phyloP scores from a whole-genome alignment of 2,797 vertebrate species.

The Bryconaethiops microstoma region DNA sequence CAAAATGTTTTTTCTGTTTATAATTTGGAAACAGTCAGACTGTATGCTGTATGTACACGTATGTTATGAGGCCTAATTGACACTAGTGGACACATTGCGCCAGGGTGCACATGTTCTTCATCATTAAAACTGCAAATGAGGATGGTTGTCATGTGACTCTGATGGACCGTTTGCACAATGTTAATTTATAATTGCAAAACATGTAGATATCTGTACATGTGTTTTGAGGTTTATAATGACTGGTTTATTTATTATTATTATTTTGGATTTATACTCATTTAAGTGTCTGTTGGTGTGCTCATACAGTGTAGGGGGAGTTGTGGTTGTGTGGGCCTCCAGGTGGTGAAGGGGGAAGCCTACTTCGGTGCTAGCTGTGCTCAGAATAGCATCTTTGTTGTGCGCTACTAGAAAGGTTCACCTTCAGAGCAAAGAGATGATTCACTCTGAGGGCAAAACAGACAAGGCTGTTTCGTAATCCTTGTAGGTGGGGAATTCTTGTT shows the following conservation, averaged over 20 bases:
- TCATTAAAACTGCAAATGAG: slow-evolving; percentile 49
- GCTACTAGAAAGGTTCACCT: slow-evolving; percentile 15
- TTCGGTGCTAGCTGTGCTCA: slow-evolving; percentile 14
- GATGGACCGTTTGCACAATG: slow-evolving; percentile 75
- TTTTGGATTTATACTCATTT: slow-evolving; percentile 6
- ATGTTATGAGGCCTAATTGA: slow-evolving; percentile 30
- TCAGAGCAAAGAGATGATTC: slow-evolving; percentile 24
- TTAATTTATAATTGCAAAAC: slow-evolving; percentile 78
- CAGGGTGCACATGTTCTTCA: slow-evolving; percentile 43
- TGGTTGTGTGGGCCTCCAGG: slow-evolving; percentile 28
- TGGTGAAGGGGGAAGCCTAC: slow-evolving; percentile 7
- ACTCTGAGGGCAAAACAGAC: slow-evolving; percentile 5
- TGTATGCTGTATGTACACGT: slow-evolving; percentile 19
- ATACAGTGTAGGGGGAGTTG: slow-evolving; percentile 19
- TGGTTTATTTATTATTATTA: slow-evolving; percentile 56
- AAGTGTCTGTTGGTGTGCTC: slow-evolving; percentile 55
- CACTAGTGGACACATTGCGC: slow-evolving; percentile 23
- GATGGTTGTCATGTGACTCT: slow-evolving; percentile 61
- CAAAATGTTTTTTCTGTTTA: slow-evolving; percentile 34
- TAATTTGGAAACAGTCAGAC: neutral
- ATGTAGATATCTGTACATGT: slow-evolving; percentile 63
- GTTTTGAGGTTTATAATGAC: slow-evolving; percentile 58
- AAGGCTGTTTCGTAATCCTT: slow-evolving; percentile 27
- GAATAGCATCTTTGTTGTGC: slow-evolving; percentile 36
- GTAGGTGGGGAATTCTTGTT: slow-evolving; percentile 2